Percentiles rank a stretch among this genome's conserved stretches.
phyloP scores from a whole-genome alignment of 2,113 vertebrate species.

The Aegithalos caudatus region DNA sequence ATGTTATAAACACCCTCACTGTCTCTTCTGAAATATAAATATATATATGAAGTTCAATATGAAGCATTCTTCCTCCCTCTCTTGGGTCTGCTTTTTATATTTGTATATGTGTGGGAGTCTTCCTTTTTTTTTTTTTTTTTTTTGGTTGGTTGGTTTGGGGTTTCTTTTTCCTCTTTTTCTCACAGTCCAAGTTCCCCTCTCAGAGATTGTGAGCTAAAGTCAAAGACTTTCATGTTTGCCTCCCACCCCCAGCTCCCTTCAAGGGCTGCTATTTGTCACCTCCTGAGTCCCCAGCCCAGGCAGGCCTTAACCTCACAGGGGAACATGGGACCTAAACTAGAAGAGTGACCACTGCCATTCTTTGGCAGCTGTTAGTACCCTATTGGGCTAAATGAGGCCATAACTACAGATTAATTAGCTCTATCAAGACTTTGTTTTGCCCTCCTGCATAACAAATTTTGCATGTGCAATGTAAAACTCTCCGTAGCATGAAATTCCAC shows the following conservation, averaged over 20 bases:
- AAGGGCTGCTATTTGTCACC: not conserved
- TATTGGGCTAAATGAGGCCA: not conserved
- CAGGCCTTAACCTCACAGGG: accelerated
- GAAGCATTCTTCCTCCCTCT: not conserved
- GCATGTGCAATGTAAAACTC: not conserved
- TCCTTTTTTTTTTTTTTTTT: too few relatives aligned
- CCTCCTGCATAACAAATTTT: not conserved
- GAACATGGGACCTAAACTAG: not conserved
- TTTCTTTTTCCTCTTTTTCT: not conserved
- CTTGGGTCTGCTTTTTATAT: not conserved
- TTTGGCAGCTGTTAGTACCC: not conserved
- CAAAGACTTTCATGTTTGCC: accelerated
- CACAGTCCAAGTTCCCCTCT: not conserved
- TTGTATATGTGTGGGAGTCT: not conserved
- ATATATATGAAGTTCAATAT: not conserved
- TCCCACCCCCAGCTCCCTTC: not conserved
- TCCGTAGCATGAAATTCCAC: not conserved
- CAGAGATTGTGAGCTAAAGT: not conserved
- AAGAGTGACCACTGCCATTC: not conserved
- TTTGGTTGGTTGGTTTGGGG: accelerated
- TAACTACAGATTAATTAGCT: not conserved
- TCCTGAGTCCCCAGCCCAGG: accelerated
- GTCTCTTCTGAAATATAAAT: not conserved
- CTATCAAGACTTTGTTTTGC: not conserved
- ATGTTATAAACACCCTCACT: not conserved